A percentile compares a stretch with the other conserved stretches of the same genome.
These are phyloP conservation scores for Autographa gamma DNA, from an alignment of 2,888 invertebrate species.

Conservation along the genomic window DNA sequence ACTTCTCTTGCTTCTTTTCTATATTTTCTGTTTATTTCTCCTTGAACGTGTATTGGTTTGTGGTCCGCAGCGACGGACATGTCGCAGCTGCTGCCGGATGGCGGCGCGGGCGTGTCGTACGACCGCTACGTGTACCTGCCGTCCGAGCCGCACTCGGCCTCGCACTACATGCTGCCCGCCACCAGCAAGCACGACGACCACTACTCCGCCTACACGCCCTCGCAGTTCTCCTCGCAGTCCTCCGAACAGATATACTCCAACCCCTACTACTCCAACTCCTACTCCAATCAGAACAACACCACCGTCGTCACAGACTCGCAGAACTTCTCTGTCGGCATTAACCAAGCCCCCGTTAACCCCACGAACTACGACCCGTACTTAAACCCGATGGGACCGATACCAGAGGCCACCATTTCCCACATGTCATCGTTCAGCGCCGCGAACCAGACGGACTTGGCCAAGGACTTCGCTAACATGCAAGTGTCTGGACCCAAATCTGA, in stretches of 20 bases:
- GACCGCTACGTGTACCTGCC: conserved; percentile 74
- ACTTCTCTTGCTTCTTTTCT: not conserved
- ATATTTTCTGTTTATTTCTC: not conserved
- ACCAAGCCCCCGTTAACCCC: conserved; percentile 37
- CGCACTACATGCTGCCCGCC: conserved; percentile 71
- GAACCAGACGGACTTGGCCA: conserved; percentile 70
- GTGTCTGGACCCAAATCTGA: conserved; percentile 71
- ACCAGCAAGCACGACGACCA: conserved; percentile 72
- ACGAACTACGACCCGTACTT: conserved; percentile 48
- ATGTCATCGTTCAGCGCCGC: conserved; percentile 57
- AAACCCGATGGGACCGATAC: conserved; percentile 63
- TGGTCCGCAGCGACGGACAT: not conserved
- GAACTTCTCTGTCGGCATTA: conserved; percentile 43
- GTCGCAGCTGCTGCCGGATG: conserved; percentile 73
- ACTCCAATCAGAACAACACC: conserved; percentile 61
- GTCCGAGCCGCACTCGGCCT: conserved; percentile 64
- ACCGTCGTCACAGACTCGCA: conserved; percentile 78
- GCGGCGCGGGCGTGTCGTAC: conserved; percentile 72
- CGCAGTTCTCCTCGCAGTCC: conserved; percentile 73
- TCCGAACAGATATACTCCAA: conserved; percentile 75
- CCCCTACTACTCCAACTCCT: conserved; percentile 78
- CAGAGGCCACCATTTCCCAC: conserved; percentile 63
- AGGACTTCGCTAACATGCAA: conserved; percentile 81
- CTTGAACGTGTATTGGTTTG: not conserved
- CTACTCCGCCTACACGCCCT: conserved; percentile 77